These are phyloP conservation scores for Clarias magur DNA, from an alignment of 2,113 vertebrate species.

Conservation along the genomic window DNA sequence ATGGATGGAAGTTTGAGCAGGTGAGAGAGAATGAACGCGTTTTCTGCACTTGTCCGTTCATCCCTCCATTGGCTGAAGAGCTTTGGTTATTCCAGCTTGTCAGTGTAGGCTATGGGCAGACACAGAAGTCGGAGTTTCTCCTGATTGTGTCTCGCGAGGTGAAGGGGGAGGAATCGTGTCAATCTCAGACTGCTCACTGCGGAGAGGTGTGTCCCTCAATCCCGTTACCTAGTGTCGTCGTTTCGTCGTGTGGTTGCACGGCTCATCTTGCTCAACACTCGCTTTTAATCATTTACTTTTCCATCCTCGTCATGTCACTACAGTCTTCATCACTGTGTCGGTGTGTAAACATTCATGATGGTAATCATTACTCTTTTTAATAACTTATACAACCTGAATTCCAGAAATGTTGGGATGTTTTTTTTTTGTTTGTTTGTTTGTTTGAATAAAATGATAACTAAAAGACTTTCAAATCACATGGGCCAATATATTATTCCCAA, in stretches of 20 bases:
- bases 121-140: slow-evolving; percentile 93
- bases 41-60: slow-evolving; percentile 54
- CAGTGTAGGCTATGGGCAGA: slow-evolving; percentile 91
- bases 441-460: too few relatives aligned
- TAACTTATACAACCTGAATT: not conserved
- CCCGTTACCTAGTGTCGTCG: slow-evolving; percentile 67
- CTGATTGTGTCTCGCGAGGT: slow-evolving; percentile 94
- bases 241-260: slow-evolving; percentile 73
- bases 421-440: too few relatives aligned
- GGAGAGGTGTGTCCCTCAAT: slow-evolving; percentile 88
- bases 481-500: too few relatives aligned
- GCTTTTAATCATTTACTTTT: slow-evolving; percentile 24
- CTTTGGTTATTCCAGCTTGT: slow-evolving; percentile 89
- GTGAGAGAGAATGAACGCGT: slow-evolving; percentile 64
- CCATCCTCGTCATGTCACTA: slow-evolving; percentile 10
- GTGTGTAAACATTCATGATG: not conserved
- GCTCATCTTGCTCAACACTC: slow-evolving; percentile 61
- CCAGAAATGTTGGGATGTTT: too few relatives aligned
- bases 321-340: not conserved
- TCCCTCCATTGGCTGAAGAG: slow-evolving; percentile 48
- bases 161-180: slow-evolving; percentile 84
- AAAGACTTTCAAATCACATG: too few relatives aligned
- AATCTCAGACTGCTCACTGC: slow-evolving; percentile 83
- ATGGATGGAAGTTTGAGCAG: slow-evolving; percentile 99
- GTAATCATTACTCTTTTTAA: not conserved